phyloP scores from a whole-genome alignment of 2,888 invertebrate species.

The Volucella zonaria region DNA sequence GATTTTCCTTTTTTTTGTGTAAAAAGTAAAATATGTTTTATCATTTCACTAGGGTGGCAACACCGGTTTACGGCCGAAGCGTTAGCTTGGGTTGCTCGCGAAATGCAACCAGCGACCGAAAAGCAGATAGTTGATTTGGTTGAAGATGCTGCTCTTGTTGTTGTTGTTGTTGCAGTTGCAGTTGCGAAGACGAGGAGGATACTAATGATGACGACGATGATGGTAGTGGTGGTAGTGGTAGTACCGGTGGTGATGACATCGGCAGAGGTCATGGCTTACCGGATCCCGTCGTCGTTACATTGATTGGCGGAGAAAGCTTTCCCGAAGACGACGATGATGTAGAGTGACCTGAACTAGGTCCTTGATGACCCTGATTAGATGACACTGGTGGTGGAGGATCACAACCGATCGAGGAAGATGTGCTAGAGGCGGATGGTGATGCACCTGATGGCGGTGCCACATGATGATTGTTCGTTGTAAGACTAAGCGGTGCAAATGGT shows the following conservation, averaged over 20 bases:
- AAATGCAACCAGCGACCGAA: constrained; percentile 81
- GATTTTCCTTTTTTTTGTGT: constrained; percentile 76
- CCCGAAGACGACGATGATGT: constrained; percentile 81
- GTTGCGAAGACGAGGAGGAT: constrained; percentile 69
- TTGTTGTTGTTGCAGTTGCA: constrained; percentile 60
- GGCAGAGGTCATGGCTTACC: constrained; percentile 80
- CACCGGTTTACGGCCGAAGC: constrained; percentile 79
- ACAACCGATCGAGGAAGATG: constrained; percentile 82
- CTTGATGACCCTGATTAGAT: constrained; percentile 76
- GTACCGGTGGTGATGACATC: constrained; percentile 76
- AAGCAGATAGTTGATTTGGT: constrained; percentile 78
- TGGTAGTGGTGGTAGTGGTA: constrained; percentile 73
- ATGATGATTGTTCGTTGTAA: constrained; percentile 80
- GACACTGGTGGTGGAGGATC: constrained; percentile 78
- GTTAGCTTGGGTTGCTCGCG: constrained; percentile 81
- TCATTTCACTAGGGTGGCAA: constrained; percentile 32
- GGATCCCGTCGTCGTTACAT: constrained; percentile 78
- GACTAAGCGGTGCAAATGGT: constrained; percentile 82
- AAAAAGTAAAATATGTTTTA: constrained; percentile 41
- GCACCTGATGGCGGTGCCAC: constrained; percentile 83
- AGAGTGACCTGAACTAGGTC: constrained; percentile 81
- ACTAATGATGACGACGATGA: constrained; percentile 71
- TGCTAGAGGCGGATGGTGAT: constrained; percentile 84
- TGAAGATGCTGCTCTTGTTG: constrained; percentile 66
- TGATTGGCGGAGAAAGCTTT: constrained; percentile 81